These are phyloP conservation scores for Agriopis leucophaearia DNA, from an alignment of 2,888 invertebrate species.

Conservation along the genomic window DNA sequence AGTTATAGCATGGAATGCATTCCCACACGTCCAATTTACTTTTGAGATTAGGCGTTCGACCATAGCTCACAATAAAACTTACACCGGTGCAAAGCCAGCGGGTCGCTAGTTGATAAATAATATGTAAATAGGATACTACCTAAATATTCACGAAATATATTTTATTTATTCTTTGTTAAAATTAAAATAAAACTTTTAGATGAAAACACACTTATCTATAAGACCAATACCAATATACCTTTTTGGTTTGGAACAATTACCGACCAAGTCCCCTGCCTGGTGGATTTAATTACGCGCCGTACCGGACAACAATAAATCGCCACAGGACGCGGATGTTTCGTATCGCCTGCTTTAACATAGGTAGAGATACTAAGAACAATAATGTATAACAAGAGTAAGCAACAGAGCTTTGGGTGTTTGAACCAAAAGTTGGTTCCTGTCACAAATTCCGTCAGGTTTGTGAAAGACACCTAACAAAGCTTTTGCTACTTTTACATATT, in stretches of 20 bases:
- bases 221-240: background rate
- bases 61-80: too few relatives aligned
- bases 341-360: slow-evolving; percentile 3
- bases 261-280: slow-evolving; percentile 22
- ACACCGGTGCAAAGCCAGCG: too few relatives aligned
- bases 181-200: too few relatives aligned
- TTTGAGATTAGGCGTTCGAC: too few relatives aligned
- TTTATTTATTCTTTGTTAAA: too few relatives aligned
- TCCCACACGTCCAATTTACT: too few relatives aligned
- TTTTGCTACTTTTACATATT: background rate
- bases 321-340: slow-evolving; percentile 21
- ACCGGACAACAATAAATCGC: slow-evolving; percentile 40
- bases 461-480: background rate
- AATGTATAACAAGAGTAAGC: background rate
- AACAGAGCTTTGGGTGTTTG: background rate
- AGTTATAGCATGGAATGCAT: too few relatives aligned
- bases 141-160: too few relatives aligned
- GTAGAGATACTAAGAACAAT: slow-evolving; percentile 1
- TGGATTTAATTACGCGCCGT: slow-evolving; percentile 41
- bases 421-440: background rate
- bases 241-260: slow-evolving; percentile 25
- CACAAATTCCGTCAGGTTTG: background rate
- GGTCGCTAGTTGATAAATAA: too few relatives aligned
- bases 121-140: too few relatives aligned
- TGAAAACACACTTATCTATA: background rate